Conservation (phyloP, 2,113 vertebrate species). For the Sialia sialis region DNA sequence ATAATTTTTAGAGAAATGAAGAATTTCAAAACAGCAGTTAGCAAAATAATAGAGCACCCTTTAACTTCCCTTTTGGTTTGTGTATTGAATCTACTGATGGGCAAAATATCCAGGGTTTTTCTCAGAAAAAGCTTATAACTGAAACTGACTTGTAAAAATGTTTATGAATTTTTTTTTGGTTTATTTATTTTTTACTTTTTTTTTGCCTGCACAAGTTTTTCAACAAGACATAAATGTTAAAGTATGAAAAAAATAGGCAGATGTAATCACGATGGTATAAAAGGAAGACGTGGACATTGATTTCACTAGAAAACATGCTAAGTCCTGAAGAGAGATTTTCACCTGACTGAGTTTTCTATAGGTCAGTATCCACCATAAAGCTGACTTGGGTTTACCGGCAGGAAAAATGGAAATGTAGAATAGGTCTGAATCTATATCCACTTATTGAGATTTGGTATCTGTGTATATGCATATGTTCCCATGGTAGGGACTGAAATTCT, state of each 20-base stretch:
- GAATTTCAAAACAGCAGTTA: not conserved
- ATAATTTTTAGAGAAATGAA: not conserved
- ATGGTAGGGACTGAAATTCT: not conserved
- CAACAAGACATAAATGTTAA: not conserved
- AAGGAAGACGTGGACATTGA: not conserved
- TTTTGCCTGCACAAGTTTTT: not conserved
- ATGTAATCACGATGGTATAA: not conserved
- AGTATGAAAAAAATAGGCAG: not conserved
- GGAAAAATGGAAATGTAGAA: not conserved
- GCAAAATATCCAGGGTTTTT: not conserved
- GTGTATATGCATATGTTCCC: not conserved
- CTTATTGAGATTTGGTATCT: not conserved
- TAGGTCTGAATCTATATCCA: accelerated
- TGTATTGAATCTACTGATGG: not conserved
- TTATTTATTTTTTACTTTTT: not conserved
- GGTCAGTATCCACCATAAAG: not conserved
- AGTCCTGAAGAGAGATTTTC: not conserved
- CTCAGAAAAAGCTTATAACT: not conserved
- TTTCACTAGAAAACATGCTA: not conserved
- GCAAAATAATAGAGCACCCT: not conserved
- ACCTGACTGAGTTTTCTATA: not conserved
- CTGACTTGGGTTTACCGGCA: not conserved
- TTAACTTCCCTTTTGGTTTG: not conserved
- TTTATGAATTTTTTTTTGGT: not conserved
- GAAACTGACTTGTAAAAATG: not conserved